These are phyloP conservation scores for Lasaia peninsularis DNA, from an alignment of 1,140 invertebrate genomes.

Conservation along the genomic window DNA sequence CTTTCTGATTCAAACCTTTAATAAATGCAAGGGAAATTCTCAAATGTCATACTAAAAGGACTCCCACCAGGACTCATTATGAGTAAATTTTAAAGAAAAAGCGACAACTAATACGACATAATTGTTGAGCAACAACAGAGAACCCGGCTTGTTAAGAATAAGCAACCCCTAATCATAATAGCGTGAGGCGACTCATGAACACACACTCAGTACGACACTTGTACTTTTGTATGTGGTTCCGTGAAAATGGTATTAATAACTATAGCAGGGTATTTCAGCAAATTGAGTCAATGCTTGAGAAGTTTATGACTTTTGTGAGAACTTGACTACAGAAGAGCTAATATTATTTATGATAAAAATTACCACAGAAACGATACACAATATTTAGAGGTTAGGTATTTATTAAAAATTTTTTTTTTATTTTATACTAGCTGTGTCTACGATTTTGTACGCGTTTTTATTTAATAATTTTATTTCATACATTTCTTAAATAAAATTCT, in stretches of 20 bases:
- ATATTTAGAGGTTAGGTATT: too few relatives aligned
- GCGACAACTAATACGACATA: conserved; percentile 30
- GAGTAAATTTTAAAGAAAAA: conserved; percentile 28
- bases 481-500: too few relatives aligned
- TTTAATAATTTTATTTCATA: too few relatives aligned
- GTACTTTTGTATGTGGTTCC: conserved; percentile 14
- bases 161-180: conserved; percentile 27
- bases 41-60: background rate
- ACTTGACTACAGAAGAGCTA: too few relatives aligned
- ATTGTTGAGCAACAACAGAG: conserved; percentile 33
- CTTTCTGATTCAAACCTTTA: too few relatives aligned
- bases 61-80: conserved; percentile 14
- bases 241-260: conserved; percentile 9
- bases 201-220: conserved; percentile 31
- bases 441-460: too few relatives aligned
- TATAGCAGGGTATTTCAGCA: background rate
- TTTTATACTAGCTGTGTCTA: too few relatives aligned
- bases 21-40: background rate
- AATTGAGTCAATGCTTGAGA: background rate
- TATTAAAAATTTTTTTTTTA: too few relatives aligned
- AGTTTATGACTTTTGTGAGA: background rate
- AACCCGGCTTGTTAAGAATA: conserved; percentile 24
- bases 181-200: conserved; percentile 30
- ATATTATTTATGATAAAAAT: too few relatives aligned
- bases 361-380: too few relatives aligned